Percentiles rank a stretch among this genome's conserved stretches.
Conservation (phyloP, 2,113 vertebrate genomes). For the Ciconia maguari region DNA sequence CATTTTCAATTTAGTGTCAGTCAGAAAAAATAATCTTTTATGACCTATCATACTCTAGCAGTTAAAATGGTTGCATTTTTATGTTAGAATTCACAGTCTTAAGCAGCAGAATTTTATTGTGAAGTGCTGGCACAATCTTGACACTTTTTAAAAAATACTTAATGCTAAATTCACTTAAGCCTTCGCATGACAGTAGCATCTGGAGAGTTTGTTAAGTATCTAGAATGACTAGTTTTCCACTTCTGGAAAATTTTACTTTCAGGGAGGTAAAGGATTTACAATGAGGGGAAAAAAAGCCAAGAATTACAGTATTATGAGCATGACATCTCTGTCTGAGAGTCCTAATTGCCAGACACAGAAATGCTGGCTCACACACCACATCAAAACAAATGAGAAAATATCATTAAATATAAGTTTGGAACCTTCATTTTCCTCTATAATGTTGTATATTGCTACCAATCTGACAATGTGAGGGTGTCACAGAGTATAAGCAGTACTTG, state of each 20-base stretch:
- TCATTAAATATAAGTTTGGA: background rate
- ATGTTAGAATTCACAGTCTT: background rate
- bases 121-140: background rate
- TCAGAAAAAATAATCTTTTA: background rate
- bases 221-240: background rate
- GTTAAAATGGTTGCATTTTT: background rate
- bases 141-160: background rate
- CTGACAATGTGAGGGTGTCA: background rate
- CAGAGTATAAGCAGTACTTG: background rate
- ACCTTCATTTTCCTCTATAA: background rate
- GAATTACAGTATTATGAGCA: background rate
- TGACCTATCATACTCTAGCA: background rate
- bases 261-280: constrained; percentile 6
- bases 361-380: background rate
- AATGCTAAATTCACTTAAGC: background rate
- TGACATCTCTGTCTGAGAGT: background rate
- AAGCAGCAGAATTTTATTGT: background rate
- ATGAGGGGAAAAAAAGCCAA: background rate
- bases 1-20: background rate
- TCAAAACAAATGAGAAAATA: background rate
- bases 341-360: background rate
- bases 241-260: constrained; percentile 52
- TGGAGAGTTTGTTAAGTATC: constrained; percentile 6
- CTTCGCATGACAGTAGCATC: constrained; percentile 8
- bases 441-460: background rate